Evolutionary conservation across 2,797 vertebrate species (phyloP).

Genomic region (Meriones psammophilus): DNA sequence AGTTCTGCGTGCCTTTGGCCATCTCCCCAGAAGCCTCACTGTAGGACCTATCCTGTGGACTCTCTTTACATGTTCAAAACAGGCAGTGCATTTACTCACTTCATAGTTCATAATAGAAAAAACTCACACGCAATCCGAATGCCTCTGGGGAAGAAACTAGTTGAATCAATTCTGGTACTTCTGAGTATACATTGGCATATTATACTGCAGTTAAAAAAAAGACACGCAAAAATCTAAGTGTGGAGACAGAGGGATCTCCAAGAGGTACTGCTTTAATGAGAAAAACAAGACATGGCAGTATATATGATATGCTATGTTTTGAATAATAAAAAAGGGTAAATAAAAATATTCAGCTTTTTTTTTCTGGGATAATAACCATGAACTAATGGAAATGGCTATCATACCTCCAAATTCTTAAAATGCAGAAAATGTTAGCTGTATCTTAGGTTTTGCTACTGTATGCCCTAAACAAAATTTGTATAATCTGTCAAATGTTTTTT

Average conservation of each 20-base stretch:
- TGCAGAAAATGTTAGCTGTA: neutral
- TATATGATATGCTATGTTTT: neutral
- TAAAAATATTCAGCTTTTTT: neutral
- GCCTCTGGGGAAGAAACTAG: neutral
- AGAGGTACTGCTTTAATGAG: neutral
- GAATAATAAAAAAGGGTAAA: neutral
- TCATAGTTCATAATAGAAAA: neutral
- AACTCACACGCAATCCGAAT: neutral
- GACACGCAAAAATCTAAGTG: neutral
- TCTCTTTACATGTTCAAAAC: neutral
- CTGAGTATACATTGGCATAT: neutral
- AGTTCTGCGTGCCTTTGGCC: neutral
- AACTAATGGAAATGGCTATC: neutral
- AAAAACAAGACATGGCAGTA: neutral
- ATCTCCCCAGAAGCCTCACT: neutral
- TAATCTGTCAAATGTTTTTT: neutral
- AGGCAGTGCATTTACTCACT: neutral
- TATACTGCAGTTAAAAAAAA: neutral
- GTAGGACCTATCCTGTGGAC: neutral
- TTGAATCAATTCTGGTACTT: neutral
- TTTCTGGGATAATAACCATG: neutral
- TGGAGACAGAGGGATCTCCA: neutral
- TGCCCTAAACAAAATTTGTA: neutral
- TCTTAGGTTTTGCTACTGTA: neutral
- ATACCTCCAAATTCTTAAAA: neutral